Base-by-base conservation (phyloP, 2,113 vertebrate genomes). In the Limnothrissa miodon region DNA sequence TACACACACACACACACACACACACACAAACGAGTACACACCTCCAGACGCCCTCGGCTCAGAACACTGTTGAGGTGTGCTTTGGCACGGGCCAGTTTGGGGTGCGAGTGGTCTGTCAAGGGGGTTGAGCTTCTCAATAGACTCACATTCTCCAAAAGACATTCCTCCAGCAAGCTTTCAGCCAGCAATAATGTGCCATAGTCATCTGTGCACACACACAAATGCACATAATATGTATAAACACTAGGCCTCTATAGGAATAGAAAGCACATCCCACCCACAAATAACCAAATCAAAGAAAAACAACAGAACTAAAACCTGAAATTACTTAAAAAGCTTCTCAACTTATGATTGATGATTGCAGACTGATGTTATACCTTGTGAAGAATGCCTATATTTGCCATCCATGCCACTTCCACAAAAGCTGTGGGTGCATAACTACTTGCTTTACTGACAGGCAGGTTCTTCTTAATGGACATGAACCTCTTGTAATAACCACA, bases 101-200 rank as follows among this genome's bases (percentile, higher is more conserved):
- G 92, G 79, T 96, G 96, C n/a, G 87, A 94, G 85, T 94, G 95
- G 86, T 97, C 97, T 84, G 91, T 88, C 91, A 99, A 83, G 80
- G 96, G 95, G 39, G 94, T 91, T 83, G 93, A 95, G 84, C 93
- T 94, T 86, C 94, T 95, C 84, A 99, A 90, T 45, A 95, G 94
- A 89, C 94, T 83, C 39, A 95, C 91, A 84, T 98, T 99, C 48
- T 98, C 97, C 86, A 95, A 94, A 81, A 99, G 90, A 88, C 96
- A 96, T 80, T 97, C 95, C 89, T 99, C 98, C 90, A 99, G 90
- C 85, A 96, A 89, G 29, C 93, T 93, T 86, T 99, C 98, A 0
- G 97, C 97, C 87, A 96, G 92, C 86, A 99, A 88, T 90, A 99
- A 92, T 11, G 89, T 93, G 86, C 95, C 94, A 0, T 96, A 96